These are phyloP conservation scores for Suillia variegata DNA, from an alignment of 2,888 invertebrate genomes.

Conservation along the genomic window DNA sequence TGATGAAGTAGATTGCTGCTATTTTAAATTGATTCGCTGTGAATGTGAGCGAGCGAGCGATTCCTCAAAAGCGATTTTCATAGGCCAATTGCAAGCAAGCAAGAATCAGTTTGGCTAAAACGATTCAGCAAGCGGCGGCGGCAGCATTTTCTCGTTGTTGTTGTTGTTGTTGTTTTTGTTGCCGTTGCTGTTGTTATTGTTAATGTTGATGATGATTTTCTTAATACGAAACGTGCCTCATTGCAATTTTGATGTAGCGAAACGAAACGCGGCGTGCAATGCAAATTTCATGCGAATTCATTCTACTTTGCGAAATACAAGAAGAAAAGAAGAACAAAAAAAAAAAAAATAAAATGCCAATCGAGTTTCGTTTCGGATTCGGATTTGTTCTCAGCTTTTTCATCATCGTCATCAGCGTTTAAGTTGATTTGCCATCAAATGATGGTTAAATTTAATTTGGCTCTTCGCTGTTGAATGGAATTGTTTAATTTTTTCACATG, in stretches of 20 bases:
- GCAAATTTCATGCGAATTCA: conserved; percentile 17
- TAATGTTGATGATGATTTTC: conserved; percentile 38
- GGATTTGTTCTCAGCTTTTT: conserved; percentile 3
- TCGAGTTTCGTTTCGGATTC: neutral
- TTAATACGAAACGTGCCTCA: conserved; percentile 52
- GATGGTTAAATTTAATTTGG: conserved; percentile 16
- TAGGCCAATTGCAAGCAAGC: conserved; percentile 46
- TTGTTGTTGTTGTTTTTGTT: conserved; percentile 9
- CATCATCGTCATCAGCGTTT: conserved; percentile 7
- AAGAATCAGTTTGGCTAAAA: conserved; percentile 4
- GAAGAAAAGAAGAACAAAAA: too few species aligned
- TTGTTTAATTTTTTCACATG: too few species aligned
- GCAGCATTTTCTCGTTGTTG: conserved; percentile 9
- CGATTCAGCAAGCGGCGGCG: neutral
- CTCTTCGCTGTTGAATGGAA: too few species aligned
- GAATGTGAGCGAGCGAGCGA: too few species aligned
- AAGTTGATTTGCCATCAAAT: conserved; percentile 13
- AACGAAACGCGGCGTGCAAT: conserved; percentile 6
- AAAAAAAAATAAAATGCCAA: too few species aligned
- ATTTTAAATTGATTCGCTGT: conserved; percentile 56
- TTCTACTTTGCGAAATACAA: too few species aligned
- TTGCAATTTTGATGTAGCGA: neutral
- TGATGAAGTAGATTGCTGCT: conserved; percentile 48
- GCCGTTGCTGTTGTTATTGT: conserved; percentile 23
- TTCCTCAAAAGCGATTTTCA: conserved; percentile 31